A percentile compares a stretch with the other conserved stretches of the same genome.
Conservation (phyloP, 2,888 invertebrate genomes). For the Periphyllus acericola region DNA sequence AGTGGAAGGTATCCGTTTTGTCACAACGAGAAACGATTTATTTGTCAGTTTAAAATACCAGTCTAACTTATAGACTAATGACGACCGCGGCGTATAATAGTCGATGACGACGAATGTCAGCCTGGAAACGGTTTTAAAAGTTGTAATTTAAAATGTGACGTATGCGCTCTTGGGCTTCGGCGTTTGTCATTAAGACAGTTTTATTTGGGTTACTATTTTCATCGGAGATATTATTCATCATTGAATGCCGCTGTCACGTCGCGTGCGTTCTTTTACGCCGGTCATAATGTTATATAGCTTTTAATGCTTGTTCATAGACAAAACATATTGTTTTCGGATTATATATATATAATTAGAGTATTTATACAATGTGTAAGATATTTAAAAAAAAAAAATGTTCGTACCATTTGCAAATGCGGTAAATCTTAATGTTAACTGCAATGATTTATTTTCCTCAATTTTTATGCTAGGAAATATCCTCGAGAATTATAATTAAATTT, state of each 20-base stretch:
- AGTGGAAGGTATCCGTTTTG: neutral
- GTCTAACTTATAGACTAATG: neutral
- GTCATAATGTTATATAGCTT: neutral
- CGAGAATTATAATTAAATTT: neutral
- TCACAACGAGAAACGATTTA: slow-evolving; percentile 41
- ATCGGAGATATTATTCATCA: neutral
- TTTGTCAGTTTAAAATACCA: slow-evolving; percentile 2
- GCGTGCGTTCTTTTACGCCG: neutral
- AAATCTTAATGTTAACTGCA: neutral
- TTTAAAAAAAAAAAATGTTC: neutral
- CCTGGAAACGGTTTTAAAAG: neutral
- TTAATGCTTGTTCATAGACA: neutral
- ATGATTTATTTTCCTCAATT: neutral
- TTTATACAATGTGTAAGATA: neutral
- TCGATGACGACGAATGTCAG: slow-evolving; percentile 10
- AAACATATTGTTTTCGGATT: neutral
- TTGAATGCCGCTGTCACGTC: neutral
- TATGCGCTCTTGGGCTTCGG: neutral
- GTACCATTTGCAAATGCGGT: too few species aligned
- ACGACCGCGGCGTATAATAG: neutral
- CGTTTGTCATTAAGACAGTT: neutral
- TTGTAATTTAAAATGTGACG: slow-evolving; percentile 23
- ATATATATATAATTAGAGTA: neutral
- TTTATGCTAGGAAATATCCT: neutral
- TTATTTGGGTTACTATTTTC: slow-evolving; percentile 22